Conservation (phyloP, 2,113 vertebrate genomes). For the Hyperopisus bebe region DNA sequence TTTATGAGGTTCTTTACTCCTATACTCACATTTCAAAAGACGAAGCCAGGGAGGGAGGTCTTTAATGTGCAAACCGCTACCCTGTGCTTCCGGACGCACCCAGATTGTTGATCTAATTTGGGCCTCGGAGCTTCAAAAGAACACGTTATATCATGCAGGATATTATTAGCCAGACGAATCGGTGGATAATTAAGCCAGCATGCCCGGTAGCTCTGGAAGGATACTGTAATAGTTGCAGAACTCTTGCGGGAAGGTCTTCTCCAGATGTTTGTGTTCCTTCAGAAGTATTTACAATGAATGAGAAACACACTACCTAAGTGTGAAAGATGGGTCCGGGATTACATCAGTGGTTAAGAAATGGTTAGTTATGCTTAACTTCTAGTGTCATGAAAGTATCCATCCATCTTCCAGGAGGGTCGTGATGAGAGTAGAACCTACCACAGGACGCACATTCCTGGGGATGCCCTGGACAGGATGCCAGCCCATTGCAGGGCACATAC, state of each 20-base stretch:
- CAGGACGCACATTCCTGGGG: background rate
- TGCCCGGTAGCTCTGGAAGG: slow-evolving; percentile 15
- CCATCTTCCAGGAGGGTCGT: background rate
- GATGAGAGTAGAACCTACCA: background rate
- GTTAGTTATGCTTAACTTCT: background rate
- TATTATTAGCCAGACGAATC: slow-evolving; percentile 39
- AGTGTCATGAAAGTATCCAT: background rate
- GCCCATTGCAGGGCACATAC: background rate
- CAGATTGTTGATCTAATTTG: slow-evolving; percentile 45
- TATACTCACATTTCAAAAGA: background rate
- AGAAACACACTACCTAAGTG: slow-evolving; percentile 3
- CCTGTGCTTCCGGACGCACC: slow-evolving; percentile 23
- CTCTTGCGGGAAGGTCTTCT: slow-evolving; percentile 28
- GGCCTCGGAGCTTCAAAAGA: slow-evolving; percentile 36
- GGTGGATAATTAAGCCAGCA: slow-evolving; percentile 39
- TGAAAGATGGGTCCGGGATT: background rate
- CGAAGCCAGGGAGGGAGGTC: background rate
- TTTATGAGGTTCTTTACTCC: background rate
- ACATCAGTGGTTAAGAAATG: background rate
- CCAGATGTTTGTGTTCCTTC: slow-evolving; percentile 20
- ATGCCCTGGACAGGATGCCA: background rate
- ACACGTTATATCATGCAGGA: slow-evolving; percentile 36
- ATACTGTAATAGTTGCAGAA: slow-evolving; percentile 25
- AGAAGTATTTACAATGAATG: slow-evolving; percentile 22
- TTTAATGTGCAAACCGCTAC: slow-evolving; percentile 27